phyloP scores from a whole-genome alignment of 2,888 invertebrate species.

The Patella pellucida region DNA sequence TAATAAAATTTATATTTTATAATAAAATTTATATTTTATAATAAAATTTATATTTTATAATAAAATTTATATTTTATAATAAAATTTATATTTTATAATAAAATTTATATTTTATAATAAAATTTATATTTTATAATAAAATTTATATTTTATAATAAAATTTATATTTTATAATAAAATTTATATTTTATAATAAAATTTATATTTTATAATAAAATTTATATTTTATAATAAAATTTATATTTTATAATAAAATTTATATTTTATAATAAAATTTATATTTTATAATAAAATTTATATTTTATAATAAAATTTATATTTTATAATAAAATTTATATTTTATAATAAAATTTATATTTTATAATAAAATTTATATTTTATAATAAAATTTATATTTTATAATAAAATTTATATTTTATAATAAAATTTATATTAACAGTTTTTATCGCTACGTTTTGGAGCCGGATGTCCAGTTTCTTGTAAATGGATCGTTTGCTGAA shows the following conservation, averaged over 20 bases:
- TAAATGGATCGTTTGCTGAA: constrained; percentile 79
- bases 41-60: too few relatives aligned
- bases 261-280: constrained; percentile 78
- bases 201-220: too few relatives aligned
- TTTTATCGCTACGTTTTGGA: constrained; percentile 96
- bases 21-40: constrained; percentile 35
- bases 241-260: too few relatives aligned
- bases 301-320: constrained; percentile 75
- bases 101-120: constrained; percentile 88
- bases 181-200: constrained; percentile 83
- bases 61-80: constrained; percentile 34
- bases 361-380: too few relatives aligned
- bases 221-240: constrained; percentile 80
- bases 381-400: constrained; percentile 73
- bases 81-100: too few relatives aligned
- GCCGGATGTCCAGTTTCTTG: constrained; percentile 85
- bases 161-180: too few relatives aligned
- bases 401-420: too few relatives aligned
- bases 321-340: too few relatives aligned
- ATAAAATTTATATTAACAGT: constrained; percentile 73
- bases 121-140: too few relatives aligned
- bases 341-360: constrained; percentile 75
- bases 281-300: too few relatives aligned
- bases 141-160: constrained; percentile 85
- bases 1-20: too few relatives aligned